These are phyloP conservation scores for Agonopterix alstromeriana DNA, from an alignment of 2,888 invertebrate genomes.

Conservation along the genomic window DNA sequence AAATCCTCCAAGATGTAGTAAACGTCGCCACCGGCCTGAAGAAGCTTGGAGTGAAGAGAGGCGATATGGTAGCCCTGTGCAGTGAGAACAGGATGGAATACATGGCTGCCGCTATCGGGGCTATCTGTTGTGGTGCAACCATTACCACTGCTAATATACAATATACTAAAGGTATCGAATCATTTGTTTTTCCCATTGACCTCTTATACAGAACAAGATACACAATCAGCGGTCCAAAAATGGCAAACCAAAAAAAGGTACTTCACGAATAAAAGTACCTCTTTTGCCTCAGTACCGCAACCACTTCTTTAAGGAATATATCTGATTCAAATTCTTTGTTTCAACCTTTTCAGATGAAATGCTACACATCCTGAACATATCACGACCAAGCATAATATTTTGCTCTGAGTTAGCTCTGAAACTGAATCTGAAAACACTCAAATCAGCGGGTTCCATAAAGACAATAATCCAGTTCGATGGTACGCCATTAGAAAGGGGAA, in stretches of 20 bases:
- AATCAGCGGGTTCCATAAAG: constrained; percentile 31
- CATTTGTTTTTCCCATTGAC: too few species aligned
- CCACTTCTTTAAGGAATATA: too few species aligned
- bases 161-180: constrained; percentile 59
- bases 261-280: too few species aligned
- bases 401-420: constrained; percentile 63
- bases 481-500: constrained; percentile 32
- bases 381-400: constrained; percentile 80
- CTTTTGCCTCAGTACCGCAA: too few species aligned
- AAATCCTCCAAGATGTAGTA: constrained; percentile 66
- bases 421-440: constrained; percentile 26
- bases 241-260: too few species aligned
- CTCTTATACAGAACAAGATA: too few species aligned
- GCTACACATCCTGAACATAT: constrained; percentile 78
- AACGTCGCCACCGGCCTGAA: constrained; percentile 67
- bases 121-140: constrained; percentile 71
- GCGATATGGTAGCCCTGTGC: constrained; percentile 74
- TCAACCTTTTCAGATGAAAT: constrained; percentile 34
- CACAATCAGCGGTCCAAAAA: too few species aligned
- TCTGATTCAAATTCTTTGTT: neutral
- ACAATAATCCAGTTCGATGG: constrained; percentile 81
- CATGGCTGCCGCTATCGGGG: constrained; percentile 61
- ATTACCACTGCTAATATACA: constrained; percentile 76
- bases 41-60: constrained; percentile 55
- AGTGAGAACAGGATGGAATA: constrained; percentile 79